phyloP scores from a whole-genome alignment of 2,888 invertebrate genomes.

The Rhagonycha fulva region DNA sequence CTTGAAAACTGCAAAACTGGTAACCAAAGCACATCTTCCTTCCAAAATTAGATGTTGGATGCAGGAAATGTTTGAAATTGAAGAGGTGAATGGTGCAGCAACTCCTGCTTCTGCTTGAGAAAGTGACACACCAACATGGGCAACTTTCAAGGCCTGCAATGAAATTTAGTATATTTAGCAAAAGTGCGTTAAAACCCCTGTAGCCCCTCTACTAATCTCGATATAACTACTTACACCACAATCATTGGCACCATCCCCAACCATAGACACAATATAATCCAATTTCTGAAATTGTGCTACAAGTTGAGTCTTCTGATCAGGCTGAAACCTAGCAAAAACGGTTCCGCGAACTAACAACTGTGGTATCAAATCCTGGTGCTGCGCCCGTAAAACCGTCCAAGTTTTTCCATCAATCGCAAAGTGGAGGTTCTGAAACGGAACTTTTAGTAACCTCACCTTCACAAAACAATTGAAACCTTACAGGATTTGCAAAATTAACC shows the following conservation, averaged over 20 bases:
- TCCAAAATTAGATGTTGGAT: constrained; percentile 79
- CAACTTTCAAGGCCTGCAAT: constrained; percentile 75
- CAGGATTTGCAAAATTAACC: constrained; percentile 39
- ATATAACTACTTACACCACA: constrained; percentile 65
- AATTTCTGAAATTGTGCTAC: constrained; percentile 72
- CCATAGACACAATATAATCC: constrained; percentile 68
- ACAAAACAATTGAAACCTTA: constrained; percentile 29
- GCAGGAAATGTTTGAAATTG: constrained; percentile 78
- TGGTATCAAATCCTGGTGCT: constrained; percentile 73
- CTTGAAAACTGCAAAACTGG: constrained; percentile 89
- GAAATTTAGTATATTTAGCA: background rate
- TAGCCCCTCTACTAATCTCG: too few relatives aligned
- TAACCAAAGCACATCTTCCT: constrained; percentile 85
- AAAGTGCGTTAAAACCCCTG: too few relatives aligned
- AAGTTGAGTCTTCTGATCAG: constrained; percentile 80
- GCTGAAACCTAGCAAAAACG: constrained; percentile 83
- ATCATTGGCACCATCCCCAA: constrained; percentile 81
- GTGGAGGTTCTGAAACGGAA: constrained; percentile 40
- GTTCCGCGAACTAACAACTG: constrained; percentile 69
- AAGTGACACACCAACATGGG: constrained; percentile 85
- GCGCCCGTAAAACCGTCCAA: constrained; percentile 71
- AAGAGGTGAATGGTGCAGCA: constrained; percentile 89
- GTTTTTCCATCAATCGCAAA: constrained; percentile 74
- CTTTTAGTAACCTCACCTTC: background rate
- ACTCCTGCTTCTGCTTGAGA: constrained; percentile 89